Percentiles rank a stretch among this genome's conserved stretches.
These are phyloP conservation scores for Brachionus rotundiformis DNA, from an alignment of 1,140 invertebrate species.

Conservation along the genomic window DNA sequence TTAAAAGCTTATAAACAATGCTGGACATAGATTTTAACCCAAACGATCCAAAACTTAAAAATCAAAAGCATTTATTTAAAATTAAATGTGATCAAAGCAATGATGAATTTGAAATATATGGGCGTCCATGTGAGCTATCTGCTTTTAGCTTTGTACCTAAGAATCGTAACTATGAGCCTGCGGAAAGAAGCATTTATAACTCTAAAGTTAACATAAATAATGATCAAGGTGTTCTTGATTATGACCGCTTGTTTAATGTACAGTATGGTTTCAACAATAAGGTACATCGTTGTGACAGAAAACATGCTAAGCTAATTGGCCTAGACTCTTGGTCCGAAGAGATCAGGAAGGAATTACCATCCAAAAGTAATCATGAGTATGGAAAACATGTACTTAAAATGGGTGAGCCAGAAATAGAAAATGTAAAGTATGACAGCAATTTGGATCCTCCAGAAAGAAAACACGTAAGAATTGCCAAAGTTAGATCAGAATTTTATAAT, in stretches of 20 bases:
- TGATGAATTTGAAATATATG: constrained; percentile 57
- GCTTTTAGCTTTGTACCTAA: constrained; percentile 61
- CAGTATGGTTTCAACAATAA: constrained; percentile 60
- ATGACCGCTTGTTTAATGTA: constrained; percentile 59
- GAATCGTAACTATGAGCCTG: constrained; percentile 54
- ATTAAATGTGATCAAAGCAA: constrained; percentile 56
- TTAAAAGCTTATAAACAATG: background rate
- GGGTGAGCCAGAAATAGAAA: constrained; percentile 27
- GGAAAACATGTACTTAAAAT: constrained; percentile 57
- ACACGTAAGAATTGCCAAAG: constrained; percentile 60
- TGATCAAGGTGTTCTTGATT: constrained; percentile 54
- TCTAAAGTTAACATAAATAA: background rate
- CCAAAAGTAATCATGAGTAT: constrained; percentile 60
- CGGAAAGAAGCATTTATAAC: constrained; percentile 54
- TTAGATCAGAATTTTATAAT: constrained; percentile 61
- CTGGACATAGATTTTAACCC: background rate
- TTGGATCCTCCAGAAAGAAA: constrained; percentile 58
- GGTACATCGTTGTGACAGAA: constrained; percentile 62
- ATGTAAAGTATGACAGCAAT: constrained; percentile 49
- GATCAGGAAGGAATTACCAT: constrained; percentile 58
- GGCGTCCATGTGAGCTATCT: constrained; percentile 62
- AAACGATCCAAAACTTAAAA: constrained; percentile 20
- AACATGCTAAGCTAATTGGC: constrained; percentile 62
- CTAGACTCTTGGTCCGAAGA: constrained; percentile 53
- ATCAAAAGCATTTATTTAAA: constrained; percentile 49